Evolutionary conservation across 2,888 invertebrate genomes (phyloP).

Genomic region (Aspidiotus destructor): DNA sequence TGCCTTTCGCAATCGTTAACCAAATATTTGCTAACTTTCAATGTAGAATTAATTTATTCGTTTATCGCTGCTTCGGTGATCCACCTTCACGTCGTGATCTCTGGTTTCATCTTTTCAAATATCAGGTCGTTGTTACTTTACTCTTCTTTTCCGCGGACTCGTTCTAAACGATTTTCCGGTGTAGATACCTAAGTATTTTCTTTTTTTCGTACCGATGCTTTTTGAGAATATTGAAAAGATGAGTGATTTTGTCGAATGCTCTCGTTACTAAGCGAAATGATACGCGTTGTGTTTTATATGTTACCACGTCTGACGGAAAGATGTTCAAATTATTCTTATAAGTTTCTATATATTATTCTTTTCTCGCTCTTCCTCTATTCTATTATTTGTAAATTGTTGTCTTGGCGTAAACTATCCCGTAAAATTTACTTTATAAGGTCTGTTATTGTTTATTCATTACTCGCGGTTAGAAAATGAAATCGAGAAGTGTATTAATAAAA

Average conservation of each 20-base stretch:
- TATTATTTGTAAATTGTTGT: no score
- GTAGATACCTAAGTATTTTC: neutral
- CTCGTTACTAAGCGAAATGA: neutral
- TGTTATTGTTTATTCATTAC: no score
- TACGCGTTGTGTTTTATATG: slow-evolving; percentile 12
- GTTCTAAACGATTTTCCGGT: neutral
- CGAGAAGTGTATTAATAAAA: no score
- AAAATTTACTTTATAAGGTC: no score
- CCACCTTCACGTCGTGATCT: no score
- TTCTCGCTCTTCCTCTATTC: no score
- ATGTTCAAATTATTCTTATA: slow-evolving; percentile 17
- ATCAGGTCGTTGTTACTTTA: no score
- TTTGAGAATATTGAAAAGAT: neutral
- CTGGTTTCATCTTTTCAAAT: no score
- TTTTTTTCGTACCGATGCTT: neutral
- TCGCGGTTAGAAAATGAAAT: no score
- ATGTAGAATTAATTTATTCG: neutral
- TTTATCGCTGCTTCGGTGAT: neutral
- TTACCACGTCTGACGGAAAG: slow-evolving; percentile 12
- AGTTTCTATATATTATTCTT: neutral
- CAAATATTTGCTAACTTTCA: slow-evolving; percentile 3
- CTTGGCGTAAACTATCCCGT: no score
- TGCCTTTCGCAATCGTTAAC: neutral
- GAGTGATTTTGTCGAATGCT: neutral
- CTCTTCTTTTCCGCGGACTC: no score